Evolutionary conservation across 2,797 vertebrate species (phyloP).

Genomic region (Antrozous pallidus): DNA sequence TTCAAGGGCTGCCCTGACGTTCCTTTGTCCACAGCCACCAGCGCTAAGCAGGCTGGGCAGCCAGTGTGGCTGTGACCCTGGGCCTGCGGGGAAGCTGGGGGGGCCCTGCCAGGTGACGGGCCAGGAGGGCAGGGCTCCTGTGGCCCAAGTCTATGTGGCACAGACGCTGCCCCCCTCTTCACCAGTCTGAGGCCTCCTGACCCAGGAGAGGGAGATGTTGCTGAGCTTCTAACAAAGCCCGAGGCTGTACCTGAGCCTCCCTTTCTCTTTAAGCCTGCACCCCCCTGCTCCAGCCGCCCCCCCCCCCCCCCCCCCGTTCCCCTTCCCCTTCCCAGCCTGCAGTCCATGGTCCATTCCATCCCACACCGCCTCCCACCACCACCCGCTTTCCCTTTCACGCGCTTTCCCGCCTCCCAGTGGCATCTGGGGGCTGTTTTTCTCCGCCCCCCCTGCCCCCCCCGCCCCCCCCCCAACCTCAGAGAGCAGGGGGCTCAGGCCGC

Average conservation of each 20-base stretch:
- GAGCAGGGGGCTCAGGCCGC: conserved; percentile 84
- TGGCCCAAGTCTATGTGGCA: too few species aligned
- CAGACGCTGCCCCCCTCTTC: too few species aligned
- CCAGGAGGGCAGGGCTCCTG: too few species aligned
- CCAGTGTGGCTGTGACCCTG: neutral
- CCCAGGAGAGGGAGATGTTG: too few species aligned
- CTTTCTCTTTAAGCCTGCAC: neutral
- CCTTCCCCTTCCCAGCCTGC: neutral
- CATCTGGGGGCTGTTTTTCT: conserved; percentile 88
- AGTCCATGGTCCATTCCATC: conserved; percentile 58
- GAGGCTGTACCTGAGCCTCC: neutral
- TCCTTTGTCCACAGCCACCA: conserved; percentile 60
- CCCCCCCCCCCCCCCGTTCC: neutral
- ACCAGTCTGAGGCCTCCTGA: too few species aligned
- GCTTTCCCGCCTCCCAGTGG: conserved; percentile 86
- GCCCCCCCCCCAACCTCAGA: conserved; percentile 88
- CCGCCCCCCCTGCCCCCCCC: conserved; percentile 76
- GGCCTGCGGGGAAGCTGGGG: too few species aligned
- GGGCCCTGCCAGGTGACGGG: too few species aligned
- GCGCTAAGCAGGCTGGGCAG: neutral
- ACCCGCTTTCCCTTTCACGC: conserved; percentile 81
- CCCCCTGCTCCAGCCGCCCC: neutral
- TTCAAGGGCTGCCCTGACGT: conserved; percentile 64
- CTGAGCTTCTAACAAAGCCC: too few species aligned
- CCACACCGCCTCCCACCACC: conserved; percentile 76